Percentiles rank a stretch among this genome's conserved stretches.
phyloP scores from a whole-genome alignment of 35 echinoderm and acorn worm species.

The Hemicentrotus pulcherrimus region DNA sequence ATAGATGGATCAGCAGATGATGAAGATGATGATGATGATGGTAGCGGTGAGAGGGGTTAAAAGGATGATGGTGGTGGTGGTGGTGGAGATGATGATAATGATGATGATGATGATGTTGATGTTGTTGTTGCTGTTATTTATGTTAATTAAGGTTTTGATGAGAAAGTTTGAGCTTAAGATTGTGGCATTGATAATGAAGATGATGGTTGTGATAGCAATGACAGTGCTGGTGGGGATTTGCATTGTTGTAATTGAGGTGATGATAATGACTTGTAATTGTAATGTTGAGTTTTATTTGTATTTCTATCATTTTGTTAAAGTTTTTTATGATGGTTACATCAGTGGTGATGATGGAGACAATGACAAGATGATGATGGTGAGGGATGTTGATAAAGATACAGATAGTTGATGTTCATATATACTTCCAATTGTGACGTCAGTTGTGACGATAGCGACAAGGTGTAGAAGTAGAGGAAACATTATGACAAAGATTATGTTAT shows the following conservation, averaged over 20 bases:
- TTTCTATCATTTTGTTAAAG: too few species aligned
- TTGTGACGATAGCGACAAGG: too few species aligned
- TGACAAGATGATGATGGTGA: not conserved
- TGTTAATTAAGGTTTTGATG: not conserved
- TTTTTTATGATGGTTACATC: too few species aligned
- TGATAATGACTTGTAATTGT: not conserved
- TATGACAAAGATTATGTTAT: not conserved
- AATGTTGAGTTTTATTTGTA: not conserved
- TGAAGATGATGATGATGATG: not conserved
- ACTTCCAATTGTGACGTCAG: too few species aligned
- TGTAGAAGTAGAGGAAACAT: too few species aligned
- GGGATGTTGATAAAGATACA: too few species aligned
- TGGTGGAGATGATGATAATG: not conserved
- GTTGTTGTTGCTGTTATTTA: not conserved
- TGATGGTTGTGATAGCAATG: not conserved
- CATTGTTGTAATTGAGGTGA: not conserved
- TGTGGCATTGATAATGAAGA: not conserved
- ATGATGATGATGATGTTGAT: not conserved
- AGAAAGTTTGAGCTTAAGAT: not conserved
- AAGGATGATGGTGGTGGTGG: not conserved
- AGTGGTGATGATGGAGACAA: not conserved
- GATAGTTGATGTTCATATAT: too few species aligned
- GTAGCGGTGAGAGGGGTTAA: not conserved
- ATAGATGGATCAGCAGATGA: not conserved
- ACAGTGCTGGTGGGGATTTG: not conserved